These are phyloP conservation scores for Orthosia gracilis DNA, from an alignment of 2,888 invertebrate species.

Conservation along the genomic window DNA sequence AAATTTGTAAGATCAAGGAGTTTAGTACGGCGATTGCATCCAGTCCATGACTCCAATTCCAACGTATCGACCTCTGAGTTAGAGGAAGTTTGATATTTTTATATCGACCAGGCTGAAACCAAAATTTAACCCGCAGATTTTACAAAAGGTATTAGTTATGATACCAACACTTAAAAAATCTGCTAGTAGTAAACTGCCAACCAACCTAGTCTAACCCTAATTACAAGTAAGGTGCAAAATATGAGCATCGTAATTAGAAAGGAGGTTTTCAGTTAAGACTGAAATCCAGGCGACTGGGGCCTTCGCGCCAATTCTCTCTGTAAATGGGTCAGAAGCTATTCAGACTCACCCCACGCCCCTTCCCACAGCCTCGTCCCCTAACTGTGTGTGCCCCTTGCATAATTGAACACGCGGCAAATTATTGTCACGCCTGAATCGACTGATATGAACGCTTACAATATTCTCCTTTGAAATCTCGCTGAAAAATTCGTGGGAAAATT, in stretches of 20 bases:
- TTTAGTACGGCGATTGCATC: background rate
- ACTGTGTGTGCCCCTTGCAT: slow-evolving; percentile 87
- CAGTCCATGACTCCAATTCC: background rate
- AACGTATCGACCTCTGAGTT: background rate
- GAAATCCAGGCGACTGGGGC: slow-evolving; percentile 75
- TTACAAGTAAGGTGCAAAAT: slow-evolving; percentile 53
- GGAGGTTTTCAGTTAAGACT: slow-evolving; percentile 63
- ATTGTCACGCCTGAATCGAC: slow-evolving; percentile 84
- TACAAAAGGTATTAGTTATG: no score
- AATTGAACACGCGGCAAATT: slow-evolving; percentile 89
- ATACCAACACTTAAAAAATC: background rate
- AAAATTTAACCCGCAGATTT: background rate
- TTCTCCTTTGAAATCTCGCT: slow-evolving; percentile 70
- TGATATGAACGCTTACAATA: slow-evolving; percentile 74
- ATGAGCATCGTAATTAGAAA: slow-evolving; percentile 69
- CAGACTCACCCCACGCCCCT: slow-evolving; percentile 73
- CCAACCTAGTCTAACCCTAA: background rate
- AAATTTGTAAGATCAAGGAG: background rate
- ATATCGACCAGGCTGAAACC: background rate
- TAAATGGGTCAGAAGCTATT: slow-evolving; percentile 90
- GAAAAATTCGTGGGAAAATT: slow-evolving; percentile 29
- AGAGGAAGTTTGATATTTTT: background rate
- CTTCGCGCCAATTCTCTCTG: slow-evolving; percentile 82
- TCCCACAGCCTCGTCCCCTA: slow-evolving; percentile 74
- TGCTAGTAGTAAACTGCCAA: background rate